phyloP scores from a whole-genome alignment of 2,888 invertebrate genomes.

The Hemicrepidius hirtus region DNA sequence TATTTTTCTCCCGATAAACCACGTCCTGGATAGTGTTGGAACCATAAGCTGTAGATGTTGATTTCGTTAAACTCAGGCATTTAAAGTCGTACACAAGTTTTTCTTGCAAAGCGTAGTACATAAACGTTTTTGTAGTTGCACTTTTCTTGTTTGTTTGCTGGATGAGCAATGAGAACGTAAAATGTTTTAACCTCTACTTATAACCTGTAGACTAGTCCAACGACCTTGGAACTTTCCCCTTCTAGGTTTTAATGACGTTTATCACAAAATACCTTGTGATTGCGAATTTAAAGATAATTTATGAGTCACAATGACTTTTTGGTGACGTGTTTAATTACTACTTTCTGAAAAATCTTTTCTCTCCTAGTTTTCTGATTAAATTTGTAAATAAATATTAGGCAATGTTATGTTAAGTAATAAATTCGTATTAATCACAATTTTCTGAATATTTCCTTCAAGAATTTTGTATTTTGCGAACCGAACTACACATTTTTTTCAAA shows the following conservation, averaged over 20 bases:
- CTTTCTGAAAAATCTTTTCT: neutral
- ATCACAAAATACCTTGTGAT: conserved; percentile 1
- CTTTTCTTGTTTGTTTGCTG: neutral
- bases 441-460: too few relatives aligned
- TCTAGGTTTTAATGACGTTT: conserved; percentile 31
- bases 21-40: conserved; percentile 58
- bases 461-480: too few relatives aligned
- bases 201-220: conserved; percentile 30
- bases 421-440: too few relatives aligned
- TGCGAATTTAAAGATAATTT: conserved; percentile 8
- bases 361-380: too few relatives aligned
- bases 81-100: conserved; percentile 45
- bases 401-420: too few relatives aligned
- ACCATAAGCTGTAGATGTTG: conserved; percentile 38
- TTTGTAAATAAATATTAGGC: too few relatives aligned
- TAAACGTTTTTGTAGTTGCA: conserved; percentile 41
- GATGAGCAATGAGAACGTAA: conserved; percentile 14
- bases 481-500: too few relatives aligned
- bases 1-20: conserved; percentile 41
- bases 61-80: conserved; percentile 46
- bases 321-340: conserved; percentile 3
- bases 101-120: conserved; percentile 47
- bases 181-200: conserved; percentile 44
- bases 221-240: conserved; percentile 42
- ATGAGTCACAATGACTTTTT: neutral